phyloP scores from a whole-genome alignment of 2,888 invertebrate species.

The Lochmaea crataegi region DNA sequence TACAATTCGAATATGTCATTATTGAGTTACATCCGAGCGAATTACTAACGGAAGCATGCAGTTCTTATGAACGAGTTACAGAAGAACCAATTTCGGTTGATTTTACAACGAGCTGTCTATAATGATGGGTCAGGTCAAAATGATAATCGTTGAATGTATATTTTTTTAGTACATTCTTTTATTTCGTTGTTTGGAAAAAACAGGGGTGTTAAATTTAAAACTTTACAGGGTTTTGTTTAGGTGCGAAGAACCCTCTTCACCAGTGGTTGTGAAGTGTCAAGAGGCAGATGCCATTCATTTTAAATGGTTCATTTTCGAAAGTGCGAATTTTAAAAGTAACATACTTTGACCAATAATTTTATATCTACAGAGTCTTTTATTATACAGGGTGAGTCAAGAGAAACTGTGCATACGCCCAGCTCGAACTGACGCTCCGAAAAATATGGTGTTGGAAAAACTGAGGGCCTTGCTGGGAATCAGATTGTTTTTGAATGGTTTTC shows the following conservation, averaged over 20 bases:
- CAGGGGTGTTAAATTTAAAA: slow-evolving; percentile 59
- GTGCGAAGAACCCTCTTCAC: slow-evolving; percentile 35
- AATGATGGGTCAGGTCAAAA: slow-evolving; percentile 12
- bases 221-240: slow-evolving; percentile 40
- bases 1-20: slow-evolving; percentile 58
- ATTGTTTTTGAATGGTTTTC: too few species aligned
- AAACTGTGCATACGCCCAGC: too few species aligned
- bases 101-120: slow-evolving; percentile 10
- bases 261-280: slow-evolving; percentile 20
- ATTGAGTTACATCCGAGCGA: slow-evolving; percentile 56
- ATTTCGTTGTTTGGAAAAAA: slow-evolving; percentile 57
- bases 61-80: slow-evolving; percentile 5
- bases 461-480: too few species aligned
- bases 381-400: not conserved
- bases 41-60: slow-evolving; percentile 32
- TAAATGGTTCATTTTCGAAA: slow-evolving; percentile 1
- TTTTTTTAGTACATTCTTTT: slow-evolving; percentile 32
- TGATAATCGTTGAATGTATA: slow-evolving; percentile 27
- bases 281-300: slow-evolving; percentile 23
- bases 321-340: slow-evolving; percentile 3
- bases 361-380: not conserved
- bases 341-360: not conserved
- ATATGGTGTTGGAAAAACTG: too few species aligned
- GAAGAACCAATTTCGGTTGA: slow-evolving; percentile 8
- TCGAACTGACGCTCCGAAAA: too few species aligned